phyloP scores from a whole-genome alignment of 2,888 invertebrate genomes.

The Ennomos erosarius region DNA sequence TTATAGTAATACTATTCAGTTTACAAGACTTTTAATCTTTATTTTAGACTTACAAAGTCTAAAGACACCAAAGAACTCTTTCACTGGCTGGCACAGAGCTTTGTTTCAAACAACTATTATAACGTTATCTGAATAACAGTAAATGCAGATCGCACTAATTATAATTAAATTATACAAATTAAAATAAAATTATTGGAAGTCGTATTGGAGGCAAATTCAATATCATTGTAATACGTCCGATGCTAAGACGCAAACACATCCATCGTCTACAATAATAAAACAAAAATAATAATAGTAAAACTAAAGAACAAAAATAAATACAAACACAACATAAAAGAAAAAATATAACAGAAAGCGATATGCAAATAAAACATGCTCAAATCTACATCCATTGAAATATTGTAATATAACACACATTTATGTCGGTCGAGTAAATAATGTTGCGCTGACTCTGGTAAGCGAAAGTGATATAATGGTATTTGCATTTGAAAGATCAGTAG shows the following conservation, averaged over 20 bases:
- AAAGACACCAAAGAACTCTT: slow-evolving; percentile 63
- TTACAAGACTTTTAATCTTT: slow-evolving; percentile 79
- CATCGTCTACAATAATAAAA: slow-evolving; percentile 69
- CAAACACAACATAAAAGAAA: slow-evolving; percentile 80
- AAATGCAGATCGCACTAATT: slow-evolving; percentile 82
- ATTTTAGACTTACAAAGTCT: slow-evolving; percentile 57
- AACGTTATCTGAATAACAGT: slow-evolving; percentile 80
- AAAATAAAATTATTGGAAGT: slow-evolving; percentile 82
- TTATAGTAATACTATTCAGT: slow-evolving; percentile 84
- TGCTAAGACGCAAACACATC: slow-evolving; percentile 59
- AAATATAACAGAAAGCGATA: slow-evolving; percentile 74
- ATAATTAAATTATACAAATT: slow-evolving; percentile 81
- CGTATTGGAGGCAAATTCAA: slow-evolving; percentile 77
- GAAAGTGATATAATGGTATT: slow-evolving; percentile 66
- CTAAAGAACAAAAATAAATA: slow-evolving; percentile 83
- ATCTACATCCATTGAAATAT: slow-evolving; percentile 43
- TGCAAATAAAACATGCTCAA: slow-evolving; percentile 73
- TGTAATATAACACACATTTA: slow-evolving; percentile 43
- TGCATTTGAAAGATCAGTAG: slow-evolving; percentile 76
- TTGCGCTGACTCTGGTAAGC: slow-evolving; percentile 53
- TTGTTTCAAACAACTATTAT: slow-evolving; percentile 74
- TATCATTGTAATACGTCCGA: slow-evolving; percentile 62
- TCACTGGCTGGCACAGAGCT: slow-evolving; percentile 80
- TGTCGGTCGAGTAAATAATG: slow-evolving; percentile 57
- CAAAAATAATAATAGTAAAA: slow-evolving; percentile 71